phyloP scores from a whole-genome alignment of 2,888 invertebrate species.

The Phengaris arion region DNA sequence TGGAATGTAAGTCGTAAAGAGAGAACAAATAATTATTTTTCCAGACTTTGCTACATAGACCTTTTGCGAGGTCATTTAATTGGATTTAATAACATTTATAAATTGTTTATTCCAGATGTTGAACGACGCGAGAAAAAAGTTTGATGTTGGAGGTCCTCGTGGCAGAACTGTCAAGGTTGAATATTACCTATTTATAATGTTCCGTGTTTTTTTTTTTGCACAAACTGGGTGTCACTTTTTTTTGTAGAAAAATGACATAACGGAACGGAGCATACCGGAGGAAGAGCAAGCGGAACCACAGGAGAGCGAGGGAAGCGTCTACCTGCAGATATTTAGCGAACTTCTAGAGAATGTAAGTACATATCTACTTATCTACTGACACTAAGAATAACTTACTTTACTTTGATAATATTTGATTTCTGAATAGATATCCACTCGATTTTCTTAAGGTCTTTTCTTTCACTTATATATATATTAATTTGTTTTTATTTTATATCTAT shows the following conservation, averaged over 20 bases:
- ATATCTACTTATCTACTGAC: too few relatives aligned
- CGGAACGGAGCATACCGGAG: neutral
- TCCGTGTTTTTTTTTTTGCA: too few relatives aligned
- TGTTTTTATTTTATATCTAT: too few relatives aligned
- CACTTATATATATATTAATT: too few relatives aligned
- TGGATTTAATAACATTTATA: neutral
- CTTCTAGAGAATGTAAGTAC: conserved; percentile 2
- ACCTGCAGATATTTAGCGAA: conserved; percentile 1
- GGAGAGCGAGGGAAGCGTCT: neutral
- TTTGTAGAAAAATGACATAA: neutral
- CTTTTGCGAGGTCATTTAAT: too few relatives aligned
- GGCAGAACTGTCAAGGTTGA: neutral
- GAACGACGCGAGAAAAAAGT: neutral
- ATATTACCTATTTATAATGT: neutral
- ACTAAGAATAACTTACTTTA: too few relatives aligned
- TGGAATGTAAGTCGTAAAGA: conserved; percentile 15
- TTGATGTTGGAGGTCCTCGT: neutral
- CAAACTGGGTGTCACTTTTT: neutral
- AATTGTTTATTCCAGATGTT: conserved; percentile 26
- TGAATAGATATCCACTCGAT: too few relatives aligned
- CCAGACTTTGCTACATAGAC: too few relatives aligned
- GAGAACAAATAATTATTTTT: neutral
- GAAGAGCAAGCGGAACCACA: neutral
- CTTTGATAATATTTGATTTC: too few relatives aligned
- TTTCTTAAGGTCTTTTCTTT: too few relatives aligned